Evolutionary conservation across 1,140 invertebrate species (phyloP), one percentile per base, ranked within the genome.

Genomic region (Polypedilum pembai): DNA sequence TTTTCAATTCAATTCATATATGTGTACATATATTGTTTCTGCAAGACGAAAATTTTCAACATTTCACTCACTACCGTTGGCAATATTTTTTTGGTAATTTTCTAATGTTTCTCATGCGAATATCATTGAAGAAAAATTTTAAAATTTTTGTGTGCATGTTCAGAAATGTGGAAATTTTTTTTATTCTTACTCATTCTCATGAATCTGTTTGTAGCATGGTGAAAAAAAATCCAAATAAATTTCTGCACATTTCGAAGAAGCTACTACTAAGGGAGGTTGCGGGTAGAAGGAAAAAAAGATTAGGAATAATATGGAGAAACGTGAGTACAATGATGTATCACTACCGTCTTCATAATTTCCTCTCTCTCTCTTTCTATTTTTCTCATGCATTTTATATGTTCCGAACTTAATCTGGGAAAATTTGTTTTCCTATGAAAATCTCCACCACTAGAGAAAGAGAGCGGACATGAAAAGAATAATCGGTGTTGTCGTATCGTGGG

Each of bases 391-490:
- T 17, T 15, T 56, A 56, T 15, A 56, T 56, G 17, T 69, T 18
- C 24, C 65, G 20, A 18, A 21, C 17, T 18, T 69, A 69, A 69
- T 69, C 65, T 69, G 20, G 17, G 65, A 69, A 69, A 69, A 69
- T 69, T 69, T 69, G 65, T 69, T 69, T 69, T 69, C 45, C 45
- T 56, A 56, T 20, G 20, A 69, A 69, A 69, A 21, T 69, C 65
- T 56, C 45, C 45, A 56, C 63, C 7, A n/a, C n/a, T n/a, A 15
- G 45, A 12, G 45, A 17, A 12, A 56, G 10, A 56, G 8, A 18
- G 20, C 17, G 65, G 20, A 18, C 65, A 69, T 69, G 65, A 69
- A 69, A 20, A 69, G 17, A 69, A 69, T 69, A 18, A 21, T 69
- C 65, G 65, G 65, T 20, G 65, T 10, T 18, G 20, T 18, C 65